Evolutionary conservation across 1,140 invertebrate species (phyloP).

Genomic region (Drosophila chauvacae): DNA sequence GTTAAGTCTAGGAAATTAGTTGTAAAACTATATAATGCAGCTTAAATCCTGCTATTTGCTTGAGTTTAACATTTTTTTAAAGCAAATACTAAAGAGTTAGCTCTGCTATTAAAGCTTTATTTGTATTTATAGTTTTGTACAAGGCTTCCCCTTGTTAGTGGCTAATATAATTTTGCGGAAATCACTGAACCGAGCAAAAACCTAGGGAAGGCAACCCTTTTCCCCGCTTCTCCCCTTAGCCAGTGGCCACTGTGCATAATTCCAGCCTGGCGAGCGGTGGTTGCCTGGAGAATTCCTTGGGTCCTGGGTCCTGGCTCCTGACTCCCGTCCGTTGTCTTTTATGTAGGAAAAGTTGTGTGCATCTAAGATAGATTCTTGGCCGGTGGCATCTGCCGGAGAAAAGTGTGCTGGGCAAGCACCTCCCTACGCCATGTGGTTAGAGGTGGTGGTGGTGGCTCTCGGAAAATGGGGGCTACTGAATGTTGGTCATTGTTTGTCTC

Average conservation of each 20-base stretch:
- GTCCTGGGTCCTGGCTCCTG: conserved; percentile 16
- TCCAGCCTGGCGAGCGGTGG: conserved; percentile 19
- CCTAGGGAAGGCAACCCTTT: neutral
- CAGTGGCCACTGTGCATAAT: conserved; percentile 24
- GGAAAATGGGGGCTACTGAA: conserved; percentile 22
- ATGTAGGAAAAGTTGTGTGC: conserved; percentile 37
- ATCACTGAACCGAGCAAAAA: neutral
- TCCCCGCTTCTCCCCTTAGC: neutral
- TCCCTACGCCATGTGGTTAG: neutral
- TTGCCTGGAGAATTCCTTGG: conserved; percentile 20
- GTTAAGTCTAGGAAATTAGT: neutral
- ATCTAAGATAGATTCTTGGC: conserved; percentile 11
- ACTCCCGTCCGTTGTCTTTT: neutral
- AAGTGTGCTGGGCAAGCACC: neutral
- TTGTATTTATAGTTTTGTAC: neutral
- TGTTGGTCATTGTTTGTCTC: conserved; percentile 49
- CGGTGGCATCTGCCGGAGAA: conserved; percentile 2
- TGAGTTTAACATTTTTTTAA: too few species aligned
- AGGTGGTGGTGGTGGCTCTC: neutral
- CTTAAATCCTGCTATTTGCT: too few species aligned
- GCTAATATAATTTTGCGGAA: neutral
- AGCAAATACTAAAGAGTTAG: neutral
- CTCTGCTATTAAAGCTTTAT: neutral
- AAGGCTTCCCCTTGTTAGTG: neutral
- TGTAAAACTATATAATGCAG: neutral